phyloP scores from a whole-genome alignment of 2,888 invertebrate genomes.

The Rotaria macrura region DNA sequence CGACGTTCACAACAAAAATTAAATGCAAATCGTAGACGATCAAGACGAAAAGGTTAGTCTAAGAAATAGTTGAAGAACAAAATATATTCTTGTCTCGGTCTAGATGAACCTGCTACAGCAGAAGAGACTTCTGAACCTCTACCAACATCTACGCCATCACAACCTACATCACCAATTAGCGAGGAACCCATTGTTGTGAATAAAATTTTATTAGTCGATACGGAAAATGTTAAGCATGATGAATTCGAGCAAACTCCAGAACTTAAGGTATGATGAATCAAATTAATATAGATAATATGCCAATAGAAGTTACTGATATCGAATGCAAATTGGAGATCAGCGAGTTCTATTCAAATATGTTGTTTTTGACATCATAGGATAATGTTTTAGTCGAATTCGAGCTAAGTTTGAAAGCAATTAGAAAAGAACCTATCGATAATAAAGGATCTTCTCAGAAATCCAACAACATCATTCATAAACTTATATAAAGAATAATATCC shows the following conservation, averaged over 20 bases:
- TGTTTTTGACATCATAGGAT: too few relatives aligned
- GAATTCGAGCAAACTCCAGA: slow-evolving; percentile 82
- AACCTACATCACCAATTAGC: background rate
- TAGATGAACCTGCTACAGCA: background rate
- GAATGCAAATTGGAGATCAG: too few relatives aligned
- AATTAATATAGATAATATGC: too few relatives aligned
- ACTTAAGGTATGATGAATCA: slow-evolving; percentile 62
- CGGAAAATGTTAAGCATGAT: slow-evolving; percentile 78
- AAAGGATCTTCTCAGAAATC: too few relatives aligned
- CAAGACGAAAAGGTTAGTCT: background rate
- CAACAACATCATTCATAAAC: too few relatives aligned
- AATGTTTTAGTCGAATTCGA: too few relatives aligned
- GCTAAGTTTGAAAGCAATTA: too few relatives aligned
- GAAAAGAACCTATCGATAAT: too few relatives aligned
- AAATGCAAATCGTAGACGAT: background rate
- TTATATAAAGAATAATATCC: too few relatives aligned
- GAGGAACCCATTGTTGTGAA: slow-evolving; percentile 34
- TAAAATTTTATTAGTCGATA: slow-evolving; percentile 69
- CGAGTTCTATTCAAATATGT: too few relatives aligned
- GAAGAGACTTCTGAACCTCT: background rate
- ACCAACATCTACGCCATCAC: too few relatives aligned
- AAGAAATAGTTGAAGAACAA: background rate
- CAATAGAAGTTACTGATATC: too few relatives aligned
- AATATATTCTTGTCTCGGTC: background rate
- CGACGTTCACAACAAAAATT: background rate